Evolutionary conservation across 2,797 vertebrate genomes (phyloP).

Genomic region (Schizothorax lantsangensis): DNA sequence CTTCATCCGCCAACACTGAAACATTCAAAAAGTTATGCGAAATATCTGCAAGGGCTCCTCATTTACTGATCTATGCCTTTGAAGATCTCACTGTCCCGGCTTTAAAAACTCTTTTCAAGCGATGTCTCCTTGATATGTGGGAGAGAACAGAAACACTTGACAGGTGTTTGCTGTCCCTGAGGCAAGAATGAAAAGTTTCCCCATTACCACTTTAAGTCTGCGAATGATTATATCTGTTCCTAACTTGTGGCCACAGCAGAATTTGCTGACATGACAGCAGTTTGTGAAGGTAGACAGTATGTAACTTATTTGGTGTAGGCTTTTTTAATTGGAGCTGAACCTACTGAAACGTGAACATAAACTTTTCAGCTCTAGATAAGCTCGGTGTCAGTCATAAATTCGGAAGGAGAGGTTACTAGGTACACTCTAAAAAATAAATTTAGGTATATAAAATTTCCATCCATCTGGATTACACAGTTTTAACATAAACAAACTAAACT

Average conservation of each 20-base stretch:
- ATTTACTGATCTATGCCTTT: slow-evolving; percentile 29
- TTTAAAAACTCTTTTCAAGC: slow-evolving; percentile 45
- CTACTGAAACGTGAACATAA: neutral
- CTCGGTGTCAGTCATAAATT: neutral
- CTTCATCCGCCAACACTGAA: slow-evolving; percentile 22
- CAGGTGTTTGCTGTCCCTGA: slow-evolving; percentile 57
- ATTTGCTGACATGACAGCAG: slow-evolving; percentile 71
- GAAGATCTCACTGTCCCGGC: slow-evolving; percentile 44
- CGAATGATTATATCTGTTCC: slow-evolving; percentile 63
- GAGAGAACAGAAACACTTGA: slow-evolving; percentile 62
- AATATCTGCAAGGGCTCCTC: slow-evolving; percentile 35
- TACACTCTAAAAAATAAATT: neutral
- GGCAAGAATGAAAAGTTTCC: slow-evolving; percentile 64
- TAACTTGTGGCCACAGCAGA: slow-evolving; percentile 63
- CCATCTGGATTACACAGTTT: neutral
- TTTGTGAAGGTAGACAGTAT: slow-evolving; percentile 28
- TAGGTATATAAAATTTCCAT: neutral
- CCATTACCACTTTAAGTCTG: slow-evolving; percentile 72
- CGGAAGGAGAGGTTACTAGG: neutral
- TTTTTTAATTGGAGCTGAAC: slow-evolving; percentile 60
- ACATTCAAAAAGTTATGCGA: slow-evolving; percentile 27
- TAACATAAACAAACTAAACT: too few species aligned
- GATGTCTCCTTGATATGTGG: slow-evolving; percentile 58
- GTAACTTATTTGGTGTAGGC: slow-evolving; percentile 67
- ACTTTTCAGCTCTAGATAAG: neutral